Conservation (phyloP, 2,888 invertebrate genomes). For the Caenorhabditis doughertyi region DNA sequence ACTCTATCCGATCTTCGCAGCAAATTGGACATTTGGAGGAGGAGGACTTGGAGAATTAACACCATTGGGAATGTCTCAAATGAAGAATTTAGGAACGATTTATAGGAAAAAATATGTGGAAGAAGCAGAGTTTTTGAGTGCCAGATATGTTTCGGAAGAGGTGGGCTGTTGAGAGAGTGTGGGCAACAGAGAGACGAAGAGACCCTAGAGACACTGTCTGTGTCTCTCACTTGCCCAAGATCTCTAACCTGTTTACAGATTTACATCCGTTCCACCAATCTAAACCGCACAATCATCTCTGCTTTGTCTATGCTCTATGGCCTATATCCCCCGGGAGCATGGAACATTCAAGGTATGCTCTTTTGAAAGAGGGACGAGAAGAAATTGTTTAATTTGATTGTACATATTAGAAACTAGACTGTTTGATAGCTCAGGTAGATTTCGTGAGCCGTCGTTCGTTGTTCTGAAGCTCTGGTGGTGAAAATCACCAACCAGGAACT, state of each 20-base stretch:
- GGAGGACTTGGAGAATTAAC: conserved; percentile 70
- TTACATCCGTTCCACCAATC: conserved; percentile 89
- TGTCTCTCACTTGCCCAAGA: no score
- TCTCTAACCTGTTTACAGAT: no score
- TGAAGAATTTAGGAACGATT: conserved; percentile 88
- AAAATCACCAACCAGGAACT: no score
- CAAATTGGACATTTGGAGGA: conserved; percentile 71
- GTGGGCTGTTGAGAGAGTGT: no score
- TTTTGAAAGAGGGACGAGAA: no score
- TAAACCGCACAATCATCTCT: conserved; percentile 89
- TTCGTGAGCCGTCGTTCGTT: no score
- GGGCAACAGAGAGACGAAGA: no score
- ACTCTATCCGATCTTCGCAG: conserved; percentile 60
- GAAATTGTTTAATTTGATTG: no score
- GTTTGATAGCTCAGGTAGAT: no score
- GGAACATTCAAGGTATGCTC: conserved; percentile 47
- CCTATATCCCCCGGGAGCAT: conserved; percentile 55
- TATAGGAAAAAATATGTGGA: conserved; percentile 88
- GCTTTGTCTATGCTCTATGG: conserved; percentile 79
- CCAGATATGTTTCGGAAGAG: conserved; percentile 85
- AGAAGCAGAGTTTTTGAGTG: conserved; percentile 85
- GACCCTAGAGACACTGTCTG: no score
- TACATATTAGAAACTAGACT: no score
- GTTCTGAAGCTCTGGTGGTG: no score
- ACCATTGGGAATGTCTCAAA: conserved; percentile 84